These are phyloP conservation scores for Halichondria panicea DNA, from an alignment of 37 sponge, comb jelly and placozoan genomes.

Conservation along the genomic window DNA sequence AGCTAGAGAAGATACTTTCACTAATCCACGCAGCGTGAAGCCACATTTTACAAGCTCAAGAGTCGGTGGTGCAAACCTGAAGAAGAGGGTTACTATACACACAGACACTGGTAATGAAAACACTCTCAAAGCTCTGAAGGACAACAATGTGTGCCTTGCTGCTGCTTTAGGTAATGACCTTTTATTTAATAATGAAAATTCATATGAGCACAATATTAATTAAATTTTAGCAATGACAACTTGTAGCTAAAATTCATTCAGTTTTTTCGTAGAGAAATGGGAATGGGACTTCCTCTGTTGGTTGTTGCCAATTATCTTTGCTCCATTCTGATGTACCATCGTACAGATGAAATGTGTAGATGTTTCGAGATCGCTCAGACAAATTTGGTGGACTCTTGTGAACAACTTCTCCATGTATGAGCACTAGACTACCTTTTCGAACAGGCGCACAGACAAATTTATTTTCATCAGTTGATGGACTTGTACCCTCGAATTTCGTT, in stretches of 20 bases:
- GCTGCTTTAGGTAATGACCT: slow-evolving; percentile 25
- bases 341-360: slow-evolving; percentile 96
- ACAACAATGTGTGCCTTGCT: slow-evolving; percentile 23
- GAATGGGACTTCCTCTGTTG: slow-evolving; percentile 70
- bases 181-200: too few relatives aligned
- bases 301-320: slow-evolving; percentile 94
- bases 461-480: slow-evolving; percentile 33
- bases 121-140: slow-evolving; percentile 6
- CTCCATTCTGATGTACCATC: slow-evolving; percentile 86
- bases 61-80: too few relatives aligned
- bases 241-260: too few relatives aligned
- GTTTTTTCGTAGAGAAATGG: slow-evolving; percentile 74
- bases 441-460: slow-evolving; percentile 75
- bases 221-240: too few relatives aligned
- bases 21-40: too few relatives aligned
- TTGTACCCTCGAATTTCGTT: slow-evolving; percentile 40
- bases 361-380: slow-evolving; percentile 79
- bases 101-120: background rate
- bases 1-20: too few relatives aligned
- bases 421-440: slow-evolving; percentile 81
- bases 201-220: too few relatives aligned
- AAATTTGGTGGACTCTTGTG: slow-evolving; percentile 86
- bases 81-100: background rate
- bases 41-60: too few relatives aligned
- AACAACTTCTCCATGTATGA: slow-evolving; percentile 91